Conservation (phyloP, 2,888 invertebrate genomes). For the Tipula unca region DNA sequence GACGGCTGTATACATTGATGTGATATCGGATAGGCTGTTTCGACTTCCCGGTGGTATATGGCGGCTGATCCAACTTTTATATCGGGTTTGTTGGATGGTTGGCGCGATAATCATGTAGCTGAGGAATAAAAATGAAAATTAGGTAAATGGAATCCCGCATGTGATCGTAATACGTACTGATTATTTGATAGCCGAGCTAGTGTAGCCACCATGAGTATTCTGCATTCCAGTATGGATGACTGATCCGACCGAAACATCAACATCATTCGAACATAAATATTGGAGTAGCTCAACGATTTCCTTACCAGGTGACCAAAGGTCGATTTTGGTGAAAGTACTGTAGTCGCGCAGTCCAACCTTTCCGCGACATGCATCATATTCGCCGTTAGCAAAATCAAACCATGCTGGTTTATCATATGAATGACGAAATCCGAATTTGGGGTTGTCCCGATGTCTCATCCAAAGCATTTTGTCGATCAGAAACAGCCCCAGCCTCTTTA, state of each 20-base stretch:
- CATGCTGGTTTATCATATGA: constrained; percentile 89
- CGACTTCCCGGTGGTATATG: constrained; percentile 70
- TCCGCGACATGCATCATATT: constrained; percentile 91
- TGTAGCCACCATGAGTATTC: constrained; percentile 83
- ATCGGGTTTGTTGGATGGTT: constrained; percentile 92
- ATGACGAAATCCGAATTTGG: constrained; percentile 53
- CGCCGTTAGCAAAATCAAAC: constrained; percentile 80
- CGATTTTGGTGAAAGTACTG: constrained; percentile 94
- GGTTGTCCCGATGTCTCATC: constrained; percentile 37
- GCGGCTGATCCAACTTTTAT: constrained; percentile 80
- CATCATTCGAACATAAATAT: constrained; percentile 90
- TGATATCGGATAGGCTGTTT: constrained; percentile 84
- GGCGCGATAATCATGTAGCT: constrained; percentile 99
- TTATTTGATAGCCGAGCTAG: constrained; percentile 78
- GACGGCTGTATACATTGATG: constrained; percentile 93
- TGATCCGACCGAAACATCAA: constrained; percentile 85
- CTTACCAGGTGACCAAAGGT: constrained; percentile 79
- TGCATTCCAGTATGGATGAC: constrained; percentile 99
- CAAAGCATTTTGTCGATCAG: constrained; percentile 51
- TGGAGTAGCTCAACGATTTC: constrained; percentile 87
- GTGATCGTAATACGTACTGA: constrained; percentile 51
- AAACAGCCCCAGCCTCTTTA: constrained; percentile 84
- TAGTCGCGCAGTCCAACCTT: constrained; percentile 90
- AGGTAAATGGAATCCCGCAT: neutral
- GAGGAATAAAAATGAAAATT: constrained; percentile 28